Base-by-base conservation (phyloP, 1,140 invertebrate genomes). In the Archivesica marissinica region DNA sequence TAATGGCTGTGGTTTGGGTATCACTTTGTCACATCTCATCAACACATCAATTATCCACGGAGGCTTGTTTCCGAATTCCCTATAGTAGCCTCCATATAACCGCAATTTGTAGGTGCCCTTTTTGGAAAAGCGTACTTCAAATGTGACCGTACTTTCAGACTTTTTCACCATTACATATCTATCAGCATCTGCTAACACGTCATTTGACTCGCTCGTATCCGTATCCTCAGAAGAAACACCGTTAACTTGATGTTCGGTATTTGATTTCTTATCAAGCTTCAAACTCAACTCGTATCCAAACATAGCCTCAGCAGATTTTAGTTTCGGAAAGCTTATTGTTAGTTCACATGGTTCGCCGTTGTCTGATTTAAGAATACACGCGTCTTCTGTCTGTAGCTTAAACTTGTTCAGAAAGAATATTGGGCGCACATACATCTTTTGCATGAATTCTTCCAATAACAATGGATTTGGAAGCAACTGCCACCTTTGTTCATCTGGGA, bases 401-500 rank as follows among this genome's bases (percentile, higher is more conserved):
- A 83, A 75, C 9, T 47, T 41, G 15, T 70, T 75, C 7, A 44
- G 47, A 20, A 75, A 83, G 23, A 83, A 83, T 47, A 50, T 59
- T 23, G 68, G 80, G 0, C 80, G 50, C 28, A 74, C 35, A 38
- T 83, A 83, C 13, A 52, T 35, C 28, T 44, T 15, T 70, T 47
- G 13, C 28, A 77, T 25, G 23, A 86, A 86, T 3, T 83, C 35
- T 25, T 81, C 74, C 35, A 44, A 20, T n/a, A 79, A 59, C 3
- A 86, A 77, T 44, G 85, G 74, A 28, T 82, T 74, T 7, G 35
- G 41, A n/a, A 86, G 38, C n/a, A 86, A 44, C 56, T 86, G 85
- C 85, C 85, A 86, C 50, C 68, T 81, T 59, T 66, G 25, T 20
- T 86, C 85, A 61, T 86, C 79, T n/a, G 85, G 85, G 20, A 82